Base-by-base conservation (phyloP, 2,797 vertebrate species). In the Melanotaenia nigrans region DNA sequence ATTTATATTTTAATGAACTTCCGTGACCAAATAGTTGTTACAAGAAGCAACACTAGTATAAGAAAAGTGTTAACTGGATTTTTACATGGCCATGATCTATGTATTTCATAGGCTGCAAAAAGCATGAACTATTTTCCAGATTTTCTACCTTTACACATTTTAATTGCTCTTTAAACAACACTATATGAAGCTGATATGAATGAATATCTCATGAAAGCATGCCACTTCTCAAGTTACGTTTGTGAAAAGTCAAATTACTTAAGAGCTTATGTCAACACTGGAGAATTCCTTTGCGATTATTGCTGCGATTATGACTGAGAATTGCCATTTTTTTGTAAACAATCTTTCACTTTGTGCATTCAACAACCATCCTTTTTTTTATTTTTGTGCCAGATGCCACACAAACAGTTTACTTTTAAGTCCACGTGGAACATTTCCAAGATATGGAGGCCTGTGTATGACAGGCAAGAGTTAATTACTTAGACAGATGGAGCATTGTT, bases 391-490 rank as follows among this genome's bases (percentile, higher is more conserved):
- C 69, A 49, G 38, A 77, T 73, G 38, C 42, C 57, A 30, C 53
- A 25, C 22, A 73, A 71, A 59, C 28, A 33, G 2, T 53, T 67
- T 18, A 40, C 20, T 49, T 32, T 65, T 28, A 2, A 63, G 16
- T 63, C 66, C 71, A 65, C 51, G 63, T 73, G 35, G 53, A 76
- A 36, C 49, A 11, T 68, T 65, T 71, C 73, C 59, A 61, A 42
- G 77, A 62, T 55, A 2, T 30, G 30, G 35, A 51, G 12, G 5
- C 47, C 30, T 57, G 1, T 60, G 24, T 38, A 42, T 68, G 45
- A 75, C 71, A 54, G 18, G 42, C 49, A 66, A 61, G 63, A 58
- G 63, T 12, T 18, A 59, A 80, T 82, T 57, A 38, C 61, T 56
- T 14, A 53, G 77, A 65, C 78, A 79, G 73, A 70, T 53, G 24